Percentiles rank a stretch among this genome's conserved stretches.
These are phyloP conservation scores for Meandrusa payeni DNA, from an alignment of 2,888 invertebrate genomes.

Conservation along the genomic window DNA sequence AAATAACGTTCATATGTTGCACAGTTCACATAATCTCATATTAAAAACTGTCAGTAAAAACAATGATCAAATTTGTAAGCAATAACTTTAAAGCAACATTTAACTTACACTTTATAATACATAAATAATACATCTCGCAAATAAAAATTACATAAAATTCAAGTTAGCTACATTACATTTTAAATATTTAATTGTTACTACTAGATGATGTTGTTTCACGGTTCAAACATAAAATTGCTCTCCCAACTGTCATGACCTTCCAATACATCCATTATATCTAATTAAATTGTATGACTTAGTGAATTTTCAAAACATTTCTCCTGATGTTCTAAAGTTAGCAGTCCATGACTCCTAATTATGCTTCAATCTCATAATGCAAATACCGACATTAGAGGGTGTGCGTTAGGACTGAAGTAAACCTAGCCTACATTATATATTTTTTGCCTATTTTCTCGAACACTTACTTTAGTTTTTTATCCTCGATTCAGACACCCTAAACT, in stretches of 20 bases:
- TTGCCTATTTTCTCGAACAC: no score
- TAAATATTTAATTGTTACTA: conserved; percentile 74
- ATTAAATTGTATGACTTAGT: conserved; percentile 49
- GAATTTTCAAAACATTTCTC: conserved; percentile 47
- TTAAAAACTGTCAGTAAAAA: conserved; percentile 69
- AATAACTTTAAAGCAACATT: conserved; percentile 78
- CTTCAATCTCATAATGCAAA: conserved; percentile 44
- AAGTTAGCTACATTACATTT: conserved; percentile 76
- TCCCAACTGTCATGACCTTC: conserved; percentile 34
- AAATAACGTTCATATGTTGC: conserved; percentile 69
- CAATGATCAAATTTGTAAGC: conserved; percentile 69
- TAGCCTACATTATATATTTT: no score
- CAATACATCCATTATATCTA: conserved; percentile 27
- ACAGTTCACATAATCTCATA: conserved; percentile 62
- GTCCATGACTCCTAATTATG: conserved; percentile 57
- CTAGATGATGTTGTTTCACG: conserved; percentile 56
- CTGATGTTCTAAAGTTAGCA: conserved; percentile 52
- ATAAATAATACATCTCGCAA: conserved; percentile 80
- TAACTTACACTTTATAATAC: conserved; percentile 76
- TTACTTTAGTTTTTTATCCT: no score
- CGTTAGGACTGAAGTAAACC: no score
- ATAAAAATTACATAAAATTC: conserved; percentile 76
- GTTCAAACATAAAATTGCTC: conserved; percentile 42
- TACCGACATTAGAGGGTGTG: no score
- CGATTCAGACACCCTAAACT: no score